A percentile compares a stretch with the other conserved stretches of the same genome.
Evolutionary conservation across 2,797 vertebrate species (phyloP).

Genomic region (Avahi laniger): DNA sequence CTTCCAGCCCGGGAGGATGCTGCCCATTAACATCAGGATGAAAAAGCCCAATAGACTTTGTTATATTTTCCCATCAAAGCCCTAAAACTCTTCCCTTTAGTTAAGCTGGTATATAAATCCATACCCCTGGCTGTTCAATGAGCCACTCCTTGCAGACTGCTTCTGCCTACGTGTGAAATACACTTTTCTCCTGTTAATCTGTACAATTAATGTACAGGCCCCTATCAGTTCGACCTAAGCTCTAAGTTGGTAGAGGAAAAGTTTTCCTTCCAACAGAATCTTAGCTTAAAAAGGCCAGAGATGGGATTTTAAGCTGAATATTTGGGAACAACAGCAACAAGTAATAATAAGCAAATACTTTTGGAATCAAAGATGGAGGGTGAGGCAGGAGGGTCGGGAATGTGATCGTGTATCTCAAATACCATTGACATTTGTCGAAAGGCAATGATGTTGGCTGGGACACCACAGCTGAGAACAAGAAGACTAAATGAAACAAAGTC

Average conservation of each 20-base stretch:
- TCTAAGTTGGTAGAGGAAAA: background rate
- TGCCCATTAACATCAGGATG: background rate
- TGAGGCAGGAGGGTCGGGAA: background rate
- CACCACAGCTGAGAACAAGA: background rate
- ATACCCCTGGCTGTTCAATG: too few relatives aligned
- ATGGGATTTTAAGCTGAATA: background rate
- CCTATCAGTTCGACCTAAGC: background rate
- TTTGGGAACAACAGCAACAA: background rate
- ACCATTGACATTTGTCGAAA: too few relatives aligned
- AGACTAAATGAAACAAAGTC: background rate
- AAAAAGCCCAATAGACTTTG: background rate
- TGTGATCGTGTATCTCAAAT: background rate
- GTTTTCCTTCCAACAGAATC: background rate
- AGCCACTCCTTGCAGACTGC: background rate
- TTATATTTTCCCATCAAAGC: background rate
- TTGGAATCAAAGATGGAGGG: background rate
- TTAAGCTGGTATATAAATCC: background rate
- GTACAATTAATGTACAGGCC: background rate
- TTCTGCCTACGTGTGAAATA: background rate
- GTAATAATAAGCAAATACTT: background rate
- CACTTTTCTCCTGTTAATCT: background rate
- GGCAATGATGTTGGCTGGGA: background rate
- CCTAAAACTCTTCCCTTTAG: background rate
- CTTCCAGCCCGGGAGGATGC: background rate
- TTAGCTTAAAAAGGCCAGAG: background rate